Conservation (phyloP, 1,140 invertebrate genomes). For the Phocides pigmalion region DNA sequence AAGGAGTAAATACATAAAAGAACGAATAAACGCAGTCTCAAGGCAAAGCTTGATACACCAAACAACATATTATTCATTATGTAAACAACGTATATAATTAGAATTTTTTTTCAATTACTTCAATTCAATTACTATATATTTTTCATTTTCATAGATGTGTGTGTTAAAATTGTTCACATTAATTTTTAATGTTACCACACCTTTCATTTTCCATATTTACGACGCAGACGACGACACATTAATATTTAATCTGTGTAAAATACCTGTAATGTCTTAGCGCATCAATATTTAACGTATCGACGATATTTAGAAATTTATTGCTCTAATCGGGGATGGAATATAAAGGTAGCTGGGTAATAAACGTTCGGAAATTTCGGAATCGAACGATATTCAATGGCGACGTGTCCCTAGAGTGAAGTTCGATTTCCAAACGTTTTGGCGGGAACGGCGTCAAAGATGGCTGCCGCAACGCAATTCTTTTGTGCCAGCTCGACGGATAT, state of each 20-base stretch:
- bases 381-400: conserved; percentile 37
- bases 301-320: conserved; percentile 25
- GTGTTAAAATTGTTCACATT: too few species aligned
- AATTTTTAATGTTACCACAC: too few species aligned
- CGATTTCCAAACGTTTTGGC: conserved; percentile 71
- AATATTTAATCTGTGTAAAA: conserved; percentile 5
- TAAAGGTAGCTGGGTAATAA: conserved; percentile 37
- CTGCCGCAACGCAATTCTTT: conserved; percentile 75
- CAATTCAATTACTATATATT: too few species aligned
- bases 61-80: too few species aligned
- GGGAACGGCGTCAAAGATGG: conserved; percentile 67
- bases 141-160: too few species aligned
- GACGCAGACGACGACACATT: conserved; percentile 2
- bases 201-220: too few species aligned
- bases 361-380: conserved; percentile 41
- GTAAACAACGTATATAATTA: too few species aligned
- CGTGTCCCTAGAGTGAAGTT: conserved; percentile 62
- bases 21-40: too few species aligned
- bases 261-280: conserved; percentile 9
- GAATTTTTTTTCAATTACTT: too few species aligned
- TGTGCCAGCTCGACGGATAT: conserved; percentile 63
- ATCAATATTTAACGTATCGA: conserved; percentile 7
- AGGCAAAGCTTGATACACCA: too few species aligned
- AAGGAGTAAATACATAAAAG: too few species aligned
- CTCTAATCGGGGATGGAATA: conserved; percentile 17